These are phyloP conservation scores for Otus scops DNA, from an alignment of 2,797 vertebrate genomes.

Conservation along the genomic window DNA sequence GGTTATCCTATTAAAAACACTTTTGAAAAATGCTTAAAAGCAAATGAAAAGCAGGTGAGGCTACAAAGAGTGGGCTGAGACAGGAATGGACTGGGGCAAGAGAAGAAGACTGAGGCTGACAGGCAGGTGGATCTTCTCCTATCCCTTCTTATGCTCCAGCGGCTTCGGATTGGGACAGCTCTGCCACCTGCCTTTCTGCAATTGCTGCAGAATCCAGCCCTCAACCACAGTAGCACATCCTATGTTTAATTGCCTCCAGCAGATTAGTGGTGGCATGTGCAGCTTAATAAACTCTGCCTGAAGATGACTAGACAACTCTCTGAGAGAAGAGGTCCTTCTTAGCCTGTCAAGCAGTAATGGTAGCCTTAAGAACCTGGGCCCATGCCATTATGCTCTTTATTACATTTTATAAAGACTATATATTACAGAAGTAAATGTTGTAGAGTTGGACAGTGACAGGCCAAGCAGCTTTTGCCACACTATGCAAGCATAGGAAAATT, in stretches of 20 bases:
- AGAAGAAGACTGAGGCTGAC: neutral
- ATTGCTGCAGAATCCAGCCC: neutral
- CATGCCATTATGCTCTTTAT: conserved; percentile 1
- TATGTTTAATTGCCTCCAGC: neutral
- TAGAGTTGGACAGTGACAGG: neutral
- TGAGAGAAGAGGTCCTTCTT: neutral
- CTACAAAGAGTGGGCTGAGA: neutral
- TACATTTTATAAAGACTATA: neutral
- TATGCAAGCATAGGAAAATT: neutral
- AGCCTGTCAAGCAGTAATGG: neutral
- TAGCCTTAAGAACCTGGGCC: neutral
- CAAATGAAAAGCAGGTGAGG: neutral
- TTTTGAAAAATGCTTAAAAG: neutral
- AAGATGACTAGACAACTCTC: neutral
- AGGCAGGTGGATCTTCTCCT: neutral
- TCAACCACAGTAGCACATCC: neutral
- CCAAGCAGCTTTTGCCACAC: neutral
- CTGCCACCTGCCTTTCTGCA: neutral
- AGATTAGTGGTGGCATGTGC: neutral
- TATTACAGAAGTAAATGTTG: neutral
- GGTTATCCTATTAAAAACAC: neutral
- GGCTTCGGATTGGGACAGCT: neutral
- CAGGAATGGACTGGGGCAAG: neutral
- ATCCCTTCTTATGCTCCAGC: neutral
- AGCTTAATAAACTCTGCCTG: neutral